These are phyloP conservation scores for Mesitornis unicolor DNA, from an alignment of 2,113 vertebrate species.

Conservation along the genomic window DNA sequence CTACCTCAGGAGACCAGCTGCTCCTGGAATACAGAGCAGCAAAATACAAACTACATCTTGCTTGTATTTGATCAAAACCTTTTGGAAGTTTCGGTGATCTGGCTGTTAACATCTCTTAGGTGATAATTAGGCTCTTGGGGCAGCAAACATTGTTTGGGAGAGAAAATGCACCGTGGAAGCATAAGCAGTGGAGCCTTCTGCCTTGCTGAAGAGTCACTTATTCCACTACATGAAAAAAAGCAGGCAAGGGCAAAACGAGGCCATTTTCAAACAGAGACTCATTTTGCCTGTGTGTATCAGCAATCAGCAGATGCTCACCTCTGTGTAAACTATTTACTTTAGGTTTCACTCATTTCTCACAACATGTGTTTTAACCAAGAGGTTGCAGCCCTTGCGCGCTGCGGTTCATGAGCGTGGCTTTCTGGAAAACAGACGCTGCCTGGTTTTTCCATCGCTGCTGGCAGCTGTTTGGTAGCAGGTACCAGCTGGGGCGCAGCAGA, in stretches of 20 bases:
- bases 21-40: slow-evolving; percentile 42
- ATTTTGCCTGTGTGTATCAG: neutral
- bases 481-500: neutral
- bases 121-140: slow-evolving; percentile 68
- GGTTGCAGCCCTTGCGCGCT: neutral
- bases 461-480: neutral
- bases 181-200: neutral
- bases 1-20: slow-evolving; percentile 58
- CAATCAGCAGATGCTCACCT: slow-evolving; percentile 25
- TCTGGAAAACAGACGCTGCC: neutral
- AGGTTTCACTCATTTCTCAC: neutral
- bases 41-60: slow-evolving; percentile 64
- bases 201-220: neutral
- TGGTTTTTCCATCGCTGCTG: neutral
- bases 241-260: neutral
- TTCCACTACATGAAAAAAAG: neutral
- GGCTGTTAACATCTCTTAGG: slow-evolving; percentile 68
- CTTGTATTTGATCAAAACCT: slow-evolving; percentile 64
- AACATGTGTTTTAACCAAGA: neutral
- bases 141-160: slow-evolving; percentile 49
- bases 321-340: slow-evolving; percentile 1
- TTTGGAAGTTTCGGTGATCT: slow-evolving; percentile 48
- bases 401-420: accelerated
- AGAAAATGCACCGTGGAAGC: slow-evolving; percentile 20
- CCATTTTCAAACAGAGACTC: neutral